phyloP scores from a whole-genome alignment of 2,888 invertebrate species.

The Nasonovia ribisnigri region DNA sequence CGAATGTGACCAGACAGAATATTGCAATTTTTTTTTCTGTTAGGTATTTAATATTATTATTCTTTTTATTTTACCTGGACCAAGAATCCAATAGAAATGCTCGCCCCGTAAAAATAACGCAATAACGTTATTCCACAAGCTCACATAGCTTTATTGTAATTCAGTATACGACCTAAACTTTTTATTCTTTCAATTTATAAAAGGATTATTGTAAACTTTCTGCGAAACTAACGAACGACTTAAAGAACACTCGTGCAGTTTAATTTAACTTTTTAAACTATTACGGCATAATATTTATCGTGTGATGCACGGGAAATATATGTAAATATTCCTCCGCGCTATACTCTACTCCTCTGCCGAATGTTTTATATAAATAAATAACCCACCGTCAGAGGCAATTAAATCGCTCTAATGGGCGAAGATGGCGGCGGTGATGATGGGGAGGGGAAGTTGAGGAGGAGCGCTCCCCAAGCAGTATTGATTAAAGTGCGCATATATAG shows the following conservation, averaged over 20 bases:
- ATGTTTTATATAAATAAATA: slow-evolving; percentile 45
- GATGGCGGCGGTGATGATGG: not conserved
- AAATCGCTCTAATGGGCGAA: slow-evolving; percentile 22
- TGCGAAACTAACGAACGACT: slow-evolving; percentile 26
- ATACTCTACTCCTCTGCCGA: not conserved
- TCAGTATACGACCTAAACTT: not conserved
- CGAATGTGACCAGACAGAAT: not conserved
- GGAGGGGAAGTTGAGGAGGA: not conserved
- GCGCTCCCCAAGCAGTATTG: slow-evolving; percentile 38
- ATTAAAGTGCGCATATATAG: slow-evolving; percentile 31
- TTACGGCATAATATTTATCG: slow-evolving; percentile 47
- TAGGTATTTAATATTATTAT: not conserved
- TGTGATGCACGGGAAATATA: slow-evolving; percentile 26
- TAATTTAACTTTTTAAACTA: slow-evolving; percentile 58
- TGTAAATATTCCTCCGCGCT: slow-evolving; percentile 35
- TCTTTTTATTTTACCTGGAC: not conserved
- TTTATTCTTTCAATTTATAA: slow-evolving; percentile 8
- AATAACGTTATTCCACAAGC: not conserved
- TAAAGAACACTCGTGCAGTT: slow-evolving; percentile 20
- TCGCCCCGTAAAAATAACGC: not conserved
- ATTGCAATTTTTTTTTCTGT: not conserved
- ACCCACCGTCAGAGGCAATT: slow-evolving; percentile 50
- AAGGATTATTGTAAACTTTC: slow-evolving; percentile 44
- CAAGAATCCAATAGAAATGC: not conserved
- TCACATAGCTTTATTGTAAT: not conserved